phyloP scores from a whole-genome alignment of 1,140 invertebrate genomes.

The Anastatus disparis region DNA sequence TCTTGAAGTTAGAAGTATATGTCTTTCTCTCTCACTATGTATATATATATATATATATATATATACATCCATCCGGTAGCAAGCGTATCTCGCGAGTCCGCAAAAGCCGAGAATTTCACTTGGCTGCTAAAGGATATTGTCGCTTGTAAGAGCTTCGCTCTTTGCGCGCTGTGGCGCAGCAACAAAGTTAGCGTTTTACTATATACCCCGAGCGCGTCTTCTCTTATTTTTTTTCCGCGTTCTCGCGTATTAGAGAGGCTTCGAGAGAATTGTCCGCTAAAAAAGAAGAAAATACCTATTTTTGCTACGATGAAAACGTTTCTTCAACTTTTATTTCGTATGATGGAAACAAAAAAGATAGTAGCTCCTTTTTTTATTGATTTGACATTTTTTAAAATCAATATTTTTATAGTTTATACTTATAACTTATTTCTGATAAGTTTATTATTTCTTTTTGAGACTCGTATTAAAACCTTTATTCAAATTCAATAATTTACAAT shows the following conservation, averaged over 20 bases:
- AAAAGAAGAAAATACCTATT: neutral
- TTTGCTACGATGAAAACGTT: slow-evolving; percentile 20
- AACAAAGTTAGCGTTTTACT: slow-evolving; percentile 33
- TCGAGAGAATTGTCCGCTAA: neutral
- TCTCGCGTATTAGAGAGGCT: neutral
- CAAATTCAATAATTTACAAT: too few species aligned
- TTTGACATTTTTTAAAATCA: too few species aligned
- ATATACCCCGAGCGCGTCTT: slow-evolving; percentile 1
- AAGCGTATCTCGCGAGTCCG: neutral
- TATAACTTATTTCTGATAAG: too few species aligned
- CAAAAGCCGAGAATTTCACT: neutral
- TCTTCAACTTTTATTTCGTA: slow-evolving; percentile 23
- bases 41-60: neutral
- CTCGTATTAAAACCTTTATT: too few species aligned
- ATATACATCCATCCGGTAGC: neutral
- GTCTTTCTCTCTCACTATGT: too few species aligned
- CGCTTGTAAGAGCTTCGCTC: slow-evolving; percentile 27
- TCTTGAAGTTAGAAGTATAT: too few species aligned
- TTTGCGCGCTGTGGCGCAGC: neutral
- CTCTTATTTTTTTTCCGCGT: too few species aligned
- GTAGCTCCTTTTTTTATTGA: too few species aligned
- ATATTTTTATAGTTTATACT: too few species aligned
- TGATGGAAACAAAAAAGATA: slow-evolving; percentile 22
- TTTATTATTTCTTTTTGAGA: too few species aligned
- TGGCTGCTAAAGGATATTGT: slow-evolving; percentile 5